Percentiles rank a stretch among this genome's conserved stretches.
Evolutionary conservation across 2,113 vertebrate species (phyloP).

Genomic region (Onychostoma macrolepis): DNA sequence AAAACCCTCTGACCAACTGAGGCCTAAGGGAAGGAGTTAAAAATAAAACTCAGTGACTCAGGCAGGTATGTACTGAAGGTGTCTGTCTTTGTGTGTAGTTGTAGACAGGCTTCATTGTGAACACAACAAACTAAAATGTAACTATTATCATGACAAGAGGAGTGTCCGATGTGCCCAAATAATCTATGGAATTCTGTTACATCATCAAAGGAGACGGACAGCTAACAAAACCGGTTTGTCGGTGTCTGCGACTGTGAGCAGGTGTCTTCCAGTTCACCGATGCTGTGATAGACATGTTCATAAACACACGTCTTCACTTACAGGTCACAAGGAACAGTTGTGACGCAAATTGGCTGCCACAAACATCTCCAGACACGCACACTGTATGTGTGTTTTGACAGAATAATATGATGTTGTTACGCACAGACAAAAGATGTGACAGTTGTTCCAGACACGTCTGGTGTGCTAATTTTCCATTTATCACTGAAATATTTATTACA

Average conservation of each 20-base stretch:
- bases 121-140: background rate
- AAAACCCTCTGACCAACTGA: constrained; percentile 10
- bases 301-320: constrained; percentile 42
- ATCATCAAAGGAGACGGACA: constrained; percentile 1
- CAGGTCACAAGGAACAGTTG: constrained; percentile 35
- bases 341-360: constrained; percentile 46
- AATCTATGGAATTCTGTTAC: constrained; percentile 18
- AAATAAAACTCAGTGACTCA: constrained; percentile 36
- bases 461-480: background rate
- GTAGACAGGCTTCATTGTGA: background rate
- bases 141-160: background rate
- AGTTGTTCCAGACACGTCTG: background rate
- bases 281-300: constrained; percentile 36
- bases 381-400: constrained; percentile 9
- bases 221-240: constrained; percentile 45
- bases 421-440: constrained; percentile 6
- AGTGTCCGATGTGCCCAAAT: background rate
- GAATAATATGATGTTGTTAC: background rate
- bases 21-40: constrained; percentile 34
- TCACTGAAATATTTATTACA: background rate
- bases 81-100: background rate
- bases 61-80: constrained; percentile 13
- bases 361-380: constrained; percentile 43
- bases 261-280: constrained; percentile 18
- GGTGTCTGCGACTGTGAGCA: constrained; percentile 19